A percentile compares a stretch with the other conserved stretches of the same genome.
Evolutionary conservation across 2,797 vertebrate genomes (phyloP).

Genomic region (Chelidonichthys spinosus): DNA sequence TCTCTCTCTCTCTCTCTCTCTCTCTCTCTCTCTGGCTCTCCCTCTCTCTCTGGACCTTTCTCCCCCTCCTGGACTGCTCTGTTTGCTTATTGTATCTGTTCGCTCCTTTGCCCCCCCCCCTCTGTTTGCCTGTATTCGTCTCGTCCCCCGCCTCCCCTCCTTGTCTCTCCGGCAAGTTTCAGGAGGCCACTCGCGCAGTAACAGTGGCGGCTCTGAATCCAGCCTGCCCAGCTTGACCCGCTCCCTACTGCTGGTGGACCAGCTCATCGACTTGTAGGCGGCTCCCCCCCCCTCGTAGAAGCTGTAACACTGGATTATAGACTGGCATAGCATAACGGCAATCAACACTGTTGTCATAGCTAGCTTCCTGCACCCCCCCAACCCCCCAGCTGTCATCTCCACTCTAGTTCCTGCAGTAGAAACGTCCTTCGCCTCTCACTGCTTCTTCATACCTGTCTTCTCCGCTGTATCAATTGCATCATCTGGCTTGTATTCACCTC

Average conservation of each 20-base stretch:
- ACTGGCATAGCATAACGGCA: constrained; percentile 74
- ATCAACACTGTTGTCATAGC: constrained; percentile 73
- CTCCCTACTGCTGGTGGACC: constrained; percentile 99
- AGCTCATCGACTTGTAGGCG: constrained; percentile 96
- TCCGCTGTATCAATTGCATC: constrained; percentile 32
- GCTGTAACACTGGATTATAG: constrained; percentile 75
- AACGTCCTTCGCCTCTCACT: constrained; percentile 50
- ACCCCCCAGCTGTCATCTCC: constrained; percentile 48
- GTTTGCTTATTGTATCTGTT: constrained; percentile 63
- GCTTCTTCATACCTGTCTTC: constrained; percentile 60
- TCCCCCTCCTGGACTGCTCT: constrained; percentile 55
- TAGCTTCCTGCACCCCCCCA: constrained; percentile 58
- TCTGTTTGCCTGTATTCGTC: constrained; percentile 53
- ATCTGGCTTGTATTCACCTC: constrained; percentile 55
- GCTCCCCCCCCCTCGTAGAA: constrained; percentile 44
- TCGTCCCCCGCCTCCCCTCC: neutral
- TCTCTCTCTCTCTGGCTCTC: constrained; percentile 42
- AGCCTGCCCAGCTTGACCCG: constrained; percentile 99
- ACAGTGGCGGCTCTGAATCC: constrained; percentile 98
- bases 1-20: constrained; percentile 23
- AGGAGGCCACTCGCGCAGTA: constrained; percentile 99
- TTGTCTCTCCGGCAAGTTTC: constrained; percentile 91
- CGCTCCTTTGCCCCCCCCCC: constrained; percentile 47
- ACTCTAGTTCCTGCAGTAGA: constrained; percentile 58
- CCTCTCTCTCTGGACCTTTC: constrained; percentile 38